These are phyloP conservation scores for Melanerpes formicivorus DNA, from an alignment of 2,113 vertebrate genomes.

Conservation along the genomic window DNA sequence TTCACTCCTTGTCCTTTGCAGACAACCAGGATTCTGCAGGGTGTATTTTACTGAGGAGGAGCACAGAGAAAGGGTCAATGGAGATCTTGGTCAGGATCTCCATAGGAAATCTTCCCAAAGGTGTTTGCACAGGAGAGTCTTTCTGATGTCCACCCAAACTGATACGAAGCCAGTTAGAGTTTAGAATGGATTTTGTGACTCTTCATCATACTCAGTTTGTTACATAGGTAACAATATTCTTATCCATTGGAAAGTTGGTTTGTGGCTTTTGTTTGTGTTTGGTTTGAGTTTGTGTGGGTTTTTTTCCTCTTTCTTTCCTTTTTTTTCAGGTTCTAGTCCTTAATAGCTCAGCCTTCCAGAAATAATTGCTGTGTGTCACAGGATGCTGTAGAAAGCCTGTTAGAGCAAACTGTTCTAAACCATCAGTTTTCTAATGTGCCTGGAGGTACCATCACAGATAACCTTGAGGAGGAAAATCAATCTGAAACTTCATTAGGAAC, in stretches of 20 bases:
- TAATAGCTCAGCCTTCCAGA: background rate
- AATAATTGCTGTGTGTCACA: background rate
- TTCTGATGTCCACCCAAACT: background rate
- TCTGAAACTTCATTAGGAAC: conserved; percentile 64
- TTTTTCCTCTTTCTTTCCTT: background rate
- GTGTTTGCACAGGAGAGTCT: background rate
- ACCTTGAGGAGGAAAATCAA: conserved; percentile 66
- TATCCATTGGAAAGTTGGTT: background rate
- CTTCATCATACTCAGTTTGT: background rate
- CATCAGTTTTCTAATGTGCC: conserved; percentile 9
- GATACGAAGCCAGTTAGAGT: background rate
- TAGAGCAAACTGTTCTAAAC: conserved; percentile 41
- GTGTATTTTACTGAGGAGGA: background rate
- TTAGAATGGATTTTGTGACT: background rate
- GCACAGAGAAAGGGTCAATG: background rate
- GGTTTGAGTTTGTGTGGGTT: too few relatives aligned
- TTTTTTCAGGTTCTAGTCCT: background rate
- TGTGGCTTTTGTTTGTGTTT: too few relatives aligned
- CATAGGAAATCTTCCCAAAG: background rate
- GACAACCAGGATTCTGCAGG: background rate
- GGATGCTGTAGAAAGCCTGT: conserved; percentile 17
- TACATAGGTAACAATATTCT: background rate
- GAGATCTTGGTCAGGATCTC: background rate
- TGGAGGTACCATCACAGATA: conserved; percentile 40
- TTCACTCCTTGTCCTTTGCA: background rate